Conservation (phyloP, 2,888 invertebrate genomes). For the Ormyrus rosae region DNA sequence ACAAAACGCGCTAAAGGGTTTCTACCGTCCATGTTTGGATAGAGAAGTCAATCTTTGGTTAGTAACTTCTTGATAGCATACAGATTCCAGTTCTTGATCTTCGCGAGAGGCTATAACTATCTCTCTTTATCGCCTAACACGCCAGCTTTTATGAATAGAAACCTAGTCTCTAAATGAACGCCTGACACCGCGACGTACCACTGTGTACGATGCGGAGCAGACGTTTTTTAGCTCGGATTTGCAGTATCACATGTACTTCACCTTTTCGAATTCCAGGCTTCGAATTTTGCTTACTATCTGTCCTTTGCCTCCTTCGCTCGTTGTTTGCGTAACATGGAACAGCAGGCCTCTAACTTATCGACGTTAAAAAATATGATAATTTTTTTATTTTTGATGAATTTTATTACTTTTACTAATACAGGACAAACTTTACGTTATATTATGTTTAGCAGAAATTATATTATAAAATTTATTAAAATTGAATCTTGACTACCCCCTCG, state of each 20-base stretch:
- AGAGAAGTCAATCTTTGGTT: not conserved
- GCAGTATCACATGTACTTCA: not conserved
- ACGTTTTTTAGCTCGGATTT: constrained; percentile 1
- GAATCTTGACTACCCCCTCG: too few relatives aligned
- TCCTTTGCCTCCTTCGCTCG: not conserved
- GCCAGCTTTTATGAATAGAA: not conserved
- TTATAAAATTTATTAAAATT: too few relatives aligned
- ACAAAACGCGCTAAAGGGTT: constrained; percentile 79
- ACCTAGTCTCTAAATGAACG: too few relatives aligned
- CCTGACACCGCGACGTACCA: too few relatives aligned
- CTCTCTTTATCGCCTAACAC: too few relatives aligned
- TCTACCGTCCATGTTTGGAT: constrained; percentile 53
- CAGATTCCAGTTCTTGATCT: too few relatives aligned
- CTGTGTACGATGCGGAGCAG: not conserved
- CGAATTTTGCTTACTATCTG: constrained; percentile 3
- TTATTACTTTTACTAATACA: too few relatives aligned
- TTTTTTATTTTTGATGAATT: too few relatives aligned
- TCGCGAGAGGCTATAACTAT: not conserved
- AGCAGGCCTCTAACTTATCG: constrained; percentile 14
- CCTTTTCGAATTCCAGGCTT: not conserved
- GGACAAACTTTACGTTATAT: too few relatives aligned
- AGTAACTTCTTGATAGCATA: too few relatives aligned
- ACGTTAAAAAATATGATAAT: not conserved
- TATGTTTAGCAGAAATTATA: too few relatives aligned
- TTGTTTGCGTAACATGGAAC: constrained; percentile 20